Evolutionary conservation across 2,888 invertebrate species (phyloP), one percentile per base, ranked within the genome.

Genomic region (Bedellia somnulentella): DNA sequence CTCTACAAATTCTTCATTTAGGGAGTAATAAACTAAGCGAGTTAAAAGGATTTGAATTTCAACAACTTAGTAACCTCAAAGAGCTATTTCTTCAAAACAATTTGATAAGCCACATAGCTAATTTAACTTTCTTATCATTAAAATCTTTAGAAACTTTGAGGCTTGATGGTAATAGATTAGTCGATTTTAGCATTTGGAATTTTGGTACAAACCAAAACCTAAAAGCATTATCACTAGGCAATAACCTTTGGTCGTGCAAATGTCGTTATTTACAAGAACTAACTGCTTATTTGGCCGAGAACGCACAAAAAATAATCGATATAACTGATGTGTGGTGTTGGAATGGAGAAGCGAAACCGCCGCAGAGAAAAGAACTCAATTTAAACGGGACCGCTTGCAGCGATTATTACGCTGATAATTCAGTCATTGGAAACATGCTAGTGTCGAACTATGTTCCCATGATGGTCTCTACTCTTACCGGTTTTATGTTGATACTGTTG

Each of bases 181-280:
- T 85, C 5, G 82, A 83, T 32, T 88, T 90, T 59, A 86, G 89
- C 26, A 84, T 93, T 33, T 89, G 89, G 85, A 86, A 83, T 49
- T 79, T 89, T 47, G 79, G 57, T 58, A 76, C 73, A 55, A 87
- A 88, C 52, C 71, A 80, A 11, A 80, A 83, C 41, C 71, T 92
- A 40, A 83, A 80, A 44, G 87, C 89, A 35, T 61, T 93, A 41
- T 85, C 87, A 6, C 79, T 93, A 33, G 88, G 89, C 9, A 83
- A 87, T 45, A 94, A 94, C 61, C 81, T 85, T 37, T 94, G 93
- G 93, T 88, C 89, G 24, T 94, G 94, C 54, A 86, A 90, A 44
- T 94, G 94, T 67, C 87, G 89, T 55, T 93, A 90, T 67, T 79
- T 93, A 46, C 87, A 89, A 59, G 87, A 88, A 48, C 76, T 92